A percentile compares a stretch with the other conserved stretches of the same genome.
Evolutionary conservation across 2,888 invertebrate species (phyloP).

Genomic region (Pandemis corylana): DNA sequence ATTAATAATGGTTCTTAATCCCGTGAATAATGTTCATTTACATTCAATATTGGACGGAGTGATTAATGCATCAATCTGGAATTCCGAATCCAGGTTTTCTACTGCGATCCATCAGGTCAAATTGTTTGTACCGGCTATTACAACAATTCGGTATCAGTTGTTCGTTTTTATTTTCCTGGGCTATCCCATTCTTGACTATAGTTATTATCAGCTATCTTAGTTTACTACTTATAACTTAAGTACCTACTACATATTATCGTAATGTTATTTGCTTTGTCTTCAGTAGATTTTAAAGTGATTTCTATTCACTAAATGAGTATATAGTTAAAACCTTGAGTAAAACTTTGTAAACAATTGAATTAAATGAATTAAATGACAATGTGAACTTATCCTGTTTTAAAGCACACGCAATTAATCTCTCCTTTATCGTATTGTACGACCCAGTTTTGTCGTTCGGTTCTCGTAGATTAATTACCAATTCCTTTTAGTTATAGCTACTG

Average conservation of each 20-base stretch:
- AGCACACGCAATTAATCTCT: conserved; percentile 53
- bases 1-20: conserved; percentile 20
- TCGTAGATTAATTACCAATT: conserved; percentile 66
- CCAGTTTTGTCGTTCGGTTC: conserved; percentile 57
- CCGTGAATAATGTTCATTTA: conserved; percentile 8
- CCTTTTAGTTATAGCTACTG: conserved; percentile 62
- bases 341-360: neutral
- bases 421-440: conserved; percentile 61
- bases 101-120: conserved; percentile 6
- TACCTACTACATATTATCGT: no score
- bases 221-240: no score
- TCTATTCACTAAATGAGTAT: neutral
- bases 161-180: neutral
- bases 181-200: neutral
- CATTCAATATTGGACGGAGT: neutral
- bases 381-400: conserved; percentile 29
- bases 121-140: neutral
- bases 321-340: conserved; percentile 14
- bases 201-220: no score
- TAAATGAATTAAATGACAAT: conserved; percentile 10
- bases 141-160: neutral
- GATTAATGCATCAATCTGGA: conserved; percentile 22
- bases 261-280: neutral
- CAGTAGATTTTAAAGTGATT: no score
- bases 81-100: neutral